Conservation (phyloP, 2,113 vertebrate genomes). For the Mus musculus region DNA sequence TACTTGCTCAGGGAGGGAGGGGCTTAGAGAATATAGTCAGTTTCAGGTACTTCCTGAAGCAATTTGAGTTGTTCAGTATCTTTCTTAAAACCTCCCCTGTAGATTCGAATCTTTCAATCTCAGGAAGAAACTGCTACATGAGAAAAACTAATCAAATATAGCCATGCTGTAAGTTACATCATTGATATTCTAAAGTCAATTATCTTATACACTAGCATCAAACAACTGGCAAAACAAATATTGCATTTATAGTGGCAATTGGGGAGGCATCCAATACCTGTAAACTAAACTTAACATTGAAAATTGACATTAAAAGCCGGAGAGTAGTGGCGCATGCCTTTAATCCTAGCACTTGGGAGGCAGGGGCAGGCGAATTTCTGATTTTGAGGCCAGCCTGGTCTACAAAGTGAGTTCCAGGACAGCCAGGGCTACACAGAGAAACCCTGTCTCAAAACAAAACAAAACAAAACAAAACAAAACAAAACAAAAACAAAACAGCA, state of each 20-base stretch:
- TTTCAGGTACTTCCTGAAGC: neutral
- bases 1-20: neutral
- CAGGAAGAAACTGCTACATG: neutral
- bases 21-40: neutral
- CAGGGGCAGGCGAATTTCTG: too few relatives aligned
- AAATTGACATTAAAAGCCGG: neutral
- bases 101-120: neutral
- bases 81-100: neutral
- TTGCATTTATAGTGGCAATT: neutral
- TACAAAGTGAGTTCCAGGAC: too few relatives aligned
- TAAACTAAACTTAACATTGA: conserved; percentile 18
- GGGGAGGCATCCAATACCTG: neutral
- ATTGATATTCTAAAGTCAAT: neutral
- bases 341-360: too few relatives aligned
- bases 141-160: neutral
- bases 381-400: too few relatives aligned
- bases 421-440: too few relatives aligned
- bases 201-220: neutral
- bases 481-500: too few relatives aligned
- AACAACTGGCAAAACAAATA: neutral
- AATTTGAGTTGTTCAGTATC: neutral
- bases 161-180: neutral
- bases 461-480: too few relatives aligned
- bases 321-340: too few relatives aligned
- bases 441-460: too few relatives aligned